Evolutionary conservation across 2,797 vertebrate genomes (phyloP), one percentile per base, ranked within the genome.

Genomic region (Urosaurus nigricauda): DNA sequence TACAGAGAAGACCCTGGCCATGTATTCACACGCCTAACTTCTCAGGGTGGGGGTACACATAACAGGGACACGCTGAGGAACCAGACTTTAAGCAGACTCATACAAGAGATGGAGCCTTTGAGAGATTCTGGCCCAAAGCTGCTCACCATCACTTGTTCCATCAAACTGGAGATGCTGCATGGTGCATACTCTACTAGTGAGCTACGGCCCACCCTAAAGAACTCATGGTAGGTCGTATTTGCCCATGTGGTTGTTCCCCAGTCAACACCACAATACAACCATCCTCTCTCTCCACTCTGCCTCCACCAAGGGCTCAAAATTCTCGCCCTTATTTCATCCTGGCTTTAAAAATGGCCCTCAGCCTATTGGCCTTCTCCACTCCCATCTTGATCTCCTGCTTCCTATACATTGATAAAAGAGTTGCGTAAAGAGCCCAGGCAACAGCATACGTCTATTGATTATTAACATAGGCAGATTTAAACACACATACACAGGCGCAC

Each of bases 361-460:
- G 92, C 90, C 81, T 3, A 82, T 0, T 83, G 93, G 93, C 80
- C 92, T 91, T 87, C 86, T 68, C 91, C 5, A 73, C 90, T 91
- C 89, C 0, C 90, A 0, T 86, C 93, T 88, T 21, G 90, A 89
- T 88, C 90, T 32, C 24, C 0, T 0, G 78, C 89, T 93, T 94
- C 91, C 94, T 91, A 89, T n/a, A 73, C 88, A 19, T 90, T 95
- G 95, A 95, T 60, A 79, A 93, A 96, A 85, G 91, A 93, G 94
- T 87, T 74, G 84, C 95, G 79, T 73, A 6, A 89, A 1, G 93
- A 86, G 92, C 94, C 84, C 2, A 89, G 93, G 88, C 89, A 88
- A 90, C 86, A 35, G 84, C 93, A 87, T n/a, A 77, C 75, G 0
- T 8, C 91, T 47, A 94, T 95, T 2, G 90, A 95, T 90, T 87